These are phyloP conservation scores for Cherax destructor DNA, from an alignment of 1,140 invertebrate species.

Conservation along the genomic window DNA sequence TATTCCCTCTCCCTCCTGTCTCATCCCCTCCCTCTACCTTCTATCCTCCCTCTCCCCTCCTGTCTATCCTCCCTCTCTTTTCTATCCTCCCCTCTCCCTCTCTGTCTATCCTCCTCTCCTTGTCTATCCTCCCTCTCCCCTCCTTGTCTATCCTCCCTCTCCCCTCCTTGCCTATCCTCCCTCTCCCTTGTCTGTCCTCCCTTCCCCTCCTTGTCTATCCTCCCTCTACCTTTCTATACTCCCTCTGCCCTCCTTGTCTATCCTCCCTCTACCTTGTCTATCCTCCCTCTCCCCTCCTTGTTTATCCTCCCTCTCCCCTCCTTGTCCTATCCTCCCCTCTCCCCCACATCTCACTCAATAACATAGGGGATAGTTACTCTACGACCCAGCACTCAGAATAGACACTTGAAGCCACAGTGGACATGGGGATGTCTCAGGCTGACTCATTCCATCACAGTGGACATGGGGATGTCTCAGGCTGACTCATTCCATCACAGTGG, in stretches of 20 bases:
- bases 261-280: background rate
- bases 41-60: background rate
- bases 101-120: background rate
- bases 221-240: background rate
- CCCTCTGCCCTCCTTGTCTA: constrained; percentile 9
- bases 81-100: no score
- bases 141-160: background rate
- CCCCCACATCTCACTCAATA: background rate
- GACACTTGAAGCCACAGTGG: no score
- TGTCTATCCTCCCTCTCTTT: no score
- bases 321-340: background rate
- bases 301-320: background rate
- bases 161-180: background rate
- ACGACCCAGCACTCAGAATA: no score
- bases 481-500: no score
- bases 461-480: no score
- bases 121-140: background rate
- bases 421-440: no score
- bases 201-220: background rate
- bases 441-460: no score
- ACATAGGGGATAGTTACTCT: no score
- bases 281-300: background rate
- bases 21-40: background rate
- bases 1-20: background rate
- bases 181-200: background rate